Evolutionary conservation across 1,140 invertebrate genomes (phyloP).

Genomic region (Oryzaephilus surinamensis): DNA sequence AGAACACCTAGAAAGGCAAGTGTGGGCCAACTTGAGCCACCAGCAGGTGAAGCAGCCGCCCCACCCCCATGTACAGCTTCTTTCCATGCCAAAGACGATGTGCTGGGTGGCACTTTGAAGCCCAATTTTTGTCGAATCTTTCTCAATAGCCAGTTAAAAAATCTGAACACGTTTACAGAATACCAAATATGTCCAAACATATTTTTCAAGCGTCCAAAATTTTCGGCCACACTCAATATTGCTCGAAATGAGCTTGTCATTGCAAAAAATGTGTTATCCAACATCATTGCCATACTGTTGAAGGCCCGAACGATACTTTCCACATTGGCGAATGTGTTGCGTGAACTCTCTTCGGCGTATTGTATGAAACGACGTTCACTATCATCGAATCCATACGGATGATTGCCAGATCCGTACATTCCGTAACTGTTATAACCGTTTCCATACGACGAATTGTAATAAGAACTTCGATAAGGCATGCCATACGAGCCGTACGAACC

Average conservation of each 20-base stretch:
- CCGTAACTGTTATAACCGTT: slow-evolving; percentile 25
- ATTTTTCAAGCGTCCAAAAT: slow-evolving; percentile 71
- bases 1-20: slow-evolving; percentile 78
- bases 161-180: slow-evolving; percentile 68
- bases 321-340: slow-evolving; percentile 88
- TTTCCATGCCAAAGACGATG: slow-evolving; percentile 41
- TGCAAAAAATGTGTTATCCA: slow-evolving; percentile 92
- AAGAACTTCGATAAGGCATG: slow-evolving; percentile 13
- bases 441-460: slow-evolving; percentile 31
- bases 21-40: slow-evolving; percentile 53
- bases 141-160: slow-evolving; percentile 66
- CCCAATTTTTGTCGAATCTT: slow-evolving; percentile 61
- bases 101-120: slow-evolving; percentile 33
- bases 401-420: slow-evolving; percentile 24
- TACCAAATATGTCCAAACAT: slow-evolving; percentile 78
- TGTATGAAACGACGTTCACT: slow-evolving; percentile 65
- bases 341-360: slow-evolving; percentile 80
- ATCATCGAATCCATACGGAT: slow-evolving; percentile 43
- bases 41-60: slow-evolving; percentile 32
- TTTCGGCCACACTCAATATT: slow-evolving; percentile 89
- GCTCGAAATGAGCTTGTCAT: slow-evolving; percentile 91
- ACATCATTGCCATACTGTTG: slow-evolving; percentile 88
- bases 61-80: slow-evolving; percentile 43
- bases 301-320: slow-evolving; percentile 87
- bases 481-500: slow-evolving; percentile 24